Evolutionary conservation across 2,888 invertebrate genomes (phyloP), one percentile per base, ranked within the genome.

Genomic region (Nycteola revayana): DNA sequence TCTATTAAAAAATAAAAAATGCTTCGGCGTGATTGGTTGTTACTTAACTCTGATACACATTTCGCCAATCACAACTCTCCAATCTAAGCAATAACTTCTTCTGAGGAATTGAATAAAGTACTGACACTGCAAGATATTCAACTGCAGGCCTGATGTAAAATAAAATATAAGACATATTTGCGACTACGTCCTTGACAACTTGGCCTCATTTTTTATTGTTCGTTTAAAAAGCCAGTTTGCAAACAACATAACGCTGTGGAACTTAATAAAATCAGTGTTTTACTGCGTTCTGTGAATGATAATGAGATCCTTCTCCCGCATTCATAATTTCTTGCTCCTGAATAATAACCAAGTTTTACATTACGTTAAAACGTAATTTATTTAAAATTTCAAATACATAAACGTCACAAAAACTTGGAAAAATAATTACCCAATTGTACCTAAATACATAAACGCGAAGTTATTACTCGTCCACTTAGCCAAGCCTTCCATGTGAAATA

Each of bases 181-280:
- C n/a, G n/a, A n/a, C n/a, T n/a, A n/a, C n/a, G n/a, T n/a, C n/a
- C n/a, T n/a, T n/a, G n/a, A n/a, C n/a, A n/a, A n/a, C n/a, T n/a
- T 14, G 14, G 2, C 14, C 14, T 14, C 14, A 14, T 14, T 14
- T 3, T 14, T 14, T n/a, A n/a, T 14, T 14, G 5, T 2, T 14
- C 5, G 14, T 14, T 14, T 14, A 14, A 3, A 5, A 5, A 14
- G 3, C 3, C 14, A 14, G 14, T 3, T 14, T 5, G 14, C 14
- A 14, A 14, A 14, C 14, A 14, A 5, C 49, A 60, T 24, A 46
- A 40, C 38, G 42, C 42, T 36, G 23, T 34, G 41, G 41, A 56
- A 58, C 66, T 60, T 61, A 60, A 60, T 60, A 58, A 57, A 61
- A 60, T 56, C 56, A 52, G 43, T 46, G 52, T 50, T 53, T 47